Base-by-base conservation (phyloP, 2,888 invertebrate genomes). In the Polydrusus tereticollis region DNA sequence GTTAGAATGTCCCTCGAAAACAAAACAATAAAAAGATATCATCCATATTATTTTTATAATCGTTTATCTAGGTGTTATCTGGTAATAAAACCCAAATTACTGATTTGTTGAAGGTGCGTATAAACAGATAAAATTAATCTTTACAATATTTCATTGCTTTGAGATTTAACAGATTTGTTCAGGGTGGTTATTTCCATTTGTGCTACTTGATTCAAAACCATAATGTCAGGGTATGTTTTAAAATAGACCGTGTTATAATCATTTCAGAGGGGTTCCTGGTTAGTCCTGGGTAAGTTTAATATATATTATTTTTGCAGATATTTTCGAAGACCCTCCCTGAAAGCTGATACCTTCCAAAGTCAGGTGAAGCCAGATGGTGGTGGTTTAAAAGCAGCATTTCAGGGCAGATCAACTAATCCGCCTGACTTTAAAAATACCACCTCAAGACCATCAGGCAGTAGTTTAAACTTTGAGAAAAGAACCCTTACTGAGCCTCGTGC, bases 201-300 rank as follows among this genome's bases (percentile, higher is more conserved):
- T 29, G 26, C 4, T 21, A 62, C 47, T 29, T 62, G 47, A 62
- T 43, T 62, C 16, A 18, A 16, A 43, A 18, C 14, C 26, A 45
- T 45, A 10, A 69, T 69, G 69, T 55, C 63, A 16, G 69, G 69
- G 69, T 69, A 69, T 55, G 55, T 69, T 52, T n/a, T 38, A n/a
- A n/a, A n/a, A n/a, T n/a, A n/a, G n/a, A n/a, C n/a, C n/a, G n/a
- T n/a, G n/a, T n/a, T n/a, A n/a, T n/a, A n/a, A n/a, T n/a, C n/a
- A n/a, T n/a, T n/a, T n/a, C n/a, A n/a, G n/a, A n/a, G n/a, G n/a
- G n/a, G n/a, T n/a, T n/a, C n/a, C n/a, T n/a, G n/a, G n/a, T n/a
- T n/a, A n/a, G n/a, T n/a, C n/a, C n/a, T n/a, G n/a, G n/a, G n/a
- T n/a, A n/a, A n/a, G n/a, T n/a, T n/a, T 10, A 10, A 33, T 4